These are phyloP conservation scores for Meloidogyne hapla DNA, from an alignment of 1,140 invertebrate genomes.

Conservation along the genomic window DNA sequence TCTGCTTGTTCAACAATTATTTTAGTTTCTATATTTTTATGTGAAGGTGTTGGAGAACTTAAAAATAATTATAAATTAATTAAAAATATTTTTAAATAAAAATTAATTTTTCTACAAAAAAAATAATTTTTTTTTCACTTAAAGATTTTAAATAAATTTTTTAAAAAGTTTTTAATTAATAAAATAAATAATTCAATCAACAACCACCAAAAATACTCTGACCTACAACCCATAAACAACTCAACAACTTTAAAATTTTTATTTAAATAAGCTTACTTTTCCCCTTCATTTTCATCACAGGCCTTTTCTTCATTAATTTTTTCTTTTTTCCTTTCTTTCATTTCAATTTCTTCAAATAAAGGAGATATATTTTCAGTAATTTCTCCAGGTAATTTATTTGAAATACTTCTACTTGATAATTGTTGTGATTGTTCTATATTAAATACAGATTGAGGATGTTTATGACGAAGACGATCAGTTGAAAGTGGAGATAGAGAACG, in stretches of 20 bases:
- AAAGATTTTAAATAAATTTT: too few species aligned
- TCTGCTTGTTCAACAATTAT: not conserved
- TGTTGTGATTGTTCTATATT: not conserved
- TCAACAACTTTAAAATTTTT: too few species aligned
- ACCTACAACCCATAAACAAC: too few species aligned
- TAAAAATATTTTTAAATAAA: not conserved
- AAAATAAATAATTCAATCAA: too few species aligned
- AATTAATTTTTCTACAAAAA: too few species aligned
- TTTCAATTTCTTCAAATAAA: constrained; percentile 2
- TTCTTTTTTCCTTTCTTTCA: not conserved
- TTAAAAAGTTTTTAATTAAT: too few species aligned
- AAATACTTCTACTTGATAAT: not conserved
- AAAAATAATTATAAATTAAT: not conserved
- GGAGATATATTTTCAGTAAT: not conserved
- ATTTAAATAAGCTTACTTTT: too few species aligned
- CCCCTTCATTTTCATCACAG: too few species aligned
- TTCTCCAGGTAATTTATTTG: not conserved
- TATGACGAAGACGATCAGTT: not conserved
- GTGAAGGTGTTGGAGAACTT: not conserved
- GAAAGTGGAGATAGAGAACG: not conserved
- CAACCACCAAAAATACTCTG: too few species aligned
- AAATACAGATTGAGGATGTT: too few species aligned
- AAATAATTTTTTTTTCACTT: too few species aligned
- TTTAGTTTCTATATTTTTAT: not conserved
- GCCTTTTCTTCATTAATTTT: not conserved